Evolutionary conservation across 2,888 invertebrate genomes (phyloP).

Genomic region (Tiliacea aurago): DNA sequence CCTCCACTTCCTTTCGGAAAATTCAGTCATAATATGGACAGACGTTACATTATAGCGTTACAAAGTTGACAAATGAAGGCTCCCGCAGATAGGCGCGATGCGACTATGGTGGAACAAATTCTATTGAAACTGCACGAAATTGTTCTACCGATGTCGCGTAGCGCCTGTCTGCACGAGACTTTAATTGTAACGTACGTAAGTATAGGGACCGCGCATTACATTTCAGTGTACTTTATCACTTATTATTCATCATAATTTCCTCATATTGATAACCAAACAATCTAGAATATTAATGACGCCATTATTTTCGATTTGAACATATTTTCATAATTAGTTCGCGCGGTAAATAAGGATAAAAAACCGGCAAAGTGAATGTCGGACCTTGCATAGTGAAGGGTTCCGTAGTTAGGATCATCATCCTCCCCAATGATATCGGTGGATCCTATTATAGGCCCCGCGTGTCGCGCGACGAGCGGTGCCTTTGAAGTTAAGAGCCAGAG

Average conservation of each 20-base stretch:
- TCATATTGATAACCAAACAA: constrained; percentile 41
- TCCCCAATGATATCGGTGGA: too few relatives aligned
- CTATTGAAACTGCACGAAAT: too few relatives aligned
- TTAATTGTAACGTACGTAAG: not conserved
- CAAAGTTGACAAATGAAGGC: not conserved
- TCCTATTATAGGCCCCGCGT: too few relatives aligned
- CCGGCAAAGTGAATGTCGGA: not conserved
- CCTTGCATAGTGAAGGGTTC: not conserved
- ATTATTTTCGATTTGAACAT: constrained; percentile 32
- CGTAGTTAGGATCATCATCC: not conserved
- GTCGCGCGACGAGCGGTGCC: too few relatives aligned
- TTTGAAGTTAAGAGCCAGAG: too few relatives aligned
- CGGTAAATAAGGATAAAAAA: constrained; percentile 1
- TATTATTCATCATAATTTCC: constrained; percentile 39
- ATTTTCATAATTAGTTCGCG: constrained; percentile 31
- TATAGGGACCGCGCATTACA: not conserved
- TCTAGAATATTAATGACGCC: constrained; percentile 33
- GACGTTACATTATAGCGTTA: not conserved
- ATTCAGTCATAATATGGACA: not conserved
- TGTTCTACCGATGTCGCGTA: too few relatives aligned
- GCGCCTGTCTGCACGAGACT: too few relatives aligned
- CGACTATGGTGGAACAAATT: too few relatives aligned
- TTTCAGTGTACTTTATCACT: not conserved
- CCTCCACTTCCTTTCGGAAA: not conserved
- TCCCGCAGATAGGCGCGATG: too few relatives aligned